Evolutionary conservation across 2,797 vertebrate species (phyloP), one percentile per base, ranked within the genome.

Genomic region (Decapterus maruadsi): DNA sequence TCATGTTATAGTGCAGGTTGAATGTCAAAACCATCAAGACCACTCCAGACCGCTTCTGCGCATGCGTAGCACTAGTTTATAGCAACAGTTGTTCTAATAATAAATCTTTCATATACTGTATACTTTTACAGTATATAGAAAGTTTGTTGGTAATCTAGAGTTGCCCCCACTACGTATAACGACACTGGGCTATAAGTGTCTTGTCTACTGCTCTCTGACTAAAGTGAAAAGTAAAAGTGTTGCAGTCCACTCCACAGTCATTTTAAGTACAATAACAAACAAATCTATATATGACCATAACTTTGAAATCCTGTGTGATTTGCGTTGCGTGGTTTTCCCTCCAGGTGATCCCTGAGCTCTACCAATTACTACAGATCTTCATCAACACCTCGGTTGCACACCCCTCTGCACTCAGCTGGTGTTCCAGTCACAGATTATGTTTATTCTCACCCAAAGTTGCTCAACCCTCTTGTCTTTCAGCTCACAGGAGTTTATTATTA

Each of bases 401-500:
- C 31, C 54, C 22, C 19, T n/a, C 17, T 71, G n/a, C n/a, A 36
- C 43, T 62, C 31, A 7, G 31, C 31, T 34, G 31, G 31, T 34
- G 57, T 29, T 46, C 40, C 59, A 43, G 16, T 26, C 31, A 20
- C 63, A 61, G 22, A 34, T 51, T 59, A 19, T 56, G 53, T 75
- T 68, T 70, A 73, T 51, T 68, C 31, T 64, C 34, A 66, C 38
- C 55, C 50, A 31, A 16, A 22, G 70, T 22, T 48, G 14, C 63
- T 66, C 63, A 56, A 56, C 60, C 71, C 63, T 77, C 61, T 62
- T 72, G 60, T 72, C 55, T 68, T 77, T 54, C 62, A 80, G 20
- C 57, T 83, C 64, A 53, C 31, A 66, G 42, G 50, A 69, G 74
- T 55, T 67, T 9, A 81, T 79, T 72, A 75, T 77, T 70, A 75